Conservation (phyloP, 2,113 vertebrate genomes). For the Melospiza georgiana region DNA sequence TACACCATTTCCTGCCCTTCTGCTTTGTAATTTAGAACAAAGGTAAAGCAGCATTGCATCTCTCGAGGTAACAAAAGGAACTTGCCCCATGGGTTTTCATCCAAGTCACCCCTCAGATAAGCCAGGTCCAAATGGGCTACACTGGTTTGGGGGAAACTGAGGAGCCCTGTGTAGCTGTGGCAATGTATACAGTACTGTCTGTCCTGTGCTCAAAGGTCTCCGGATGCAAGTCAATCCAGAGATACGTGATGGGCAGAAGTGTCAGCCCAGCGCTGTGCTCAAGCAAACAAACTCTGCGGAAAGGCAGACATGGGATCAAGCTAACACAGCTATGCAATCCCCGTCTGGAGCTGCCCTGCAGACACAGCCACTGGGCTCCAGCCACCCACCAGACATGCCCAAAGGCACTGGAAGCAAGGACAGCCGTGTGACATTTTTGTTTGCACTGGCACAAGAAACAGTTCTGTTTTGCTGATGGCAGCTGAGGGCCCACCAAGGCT, state of each 20-base stretch:
- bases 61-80: not conserved
- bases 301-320: conserved; percentile 62
- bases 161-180: not conserved
- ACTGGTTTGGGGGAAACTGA: not conserved
- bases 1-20: not conserved
- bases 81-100: not conserved
- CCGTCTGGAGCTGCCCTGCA: not conserved
- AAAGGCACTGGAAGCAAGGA: conserved; percentile 16
- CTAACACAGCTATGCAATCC: conserved; percentile 41
- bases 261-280: not conserved
- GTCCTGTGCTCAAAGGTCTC: not conserved
- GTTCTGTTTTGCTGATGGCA: not conserved
- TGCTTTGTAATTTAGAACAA: not conserved
- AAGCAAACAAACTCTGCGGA: conserved; percentile 1
- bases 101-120: not conserved
- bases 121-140: not conserved
- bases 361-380: conserved; percentile 8
- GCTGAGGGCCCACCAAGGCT: not conserved
- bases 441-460: not conserved
- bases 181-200: not conserved
- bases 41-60: not conserved
- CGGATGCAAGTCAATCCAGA: not conserved
- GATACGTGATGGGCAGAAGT: not conserved
- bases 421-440: not conserved
- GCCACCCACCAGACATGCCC: conserved; percentile 37